These are phyloP conservation scores for Smutsia temminckii DNA, from an alignment of 2,797 vertebrate species.

Conservation along the genomic window DNA sequence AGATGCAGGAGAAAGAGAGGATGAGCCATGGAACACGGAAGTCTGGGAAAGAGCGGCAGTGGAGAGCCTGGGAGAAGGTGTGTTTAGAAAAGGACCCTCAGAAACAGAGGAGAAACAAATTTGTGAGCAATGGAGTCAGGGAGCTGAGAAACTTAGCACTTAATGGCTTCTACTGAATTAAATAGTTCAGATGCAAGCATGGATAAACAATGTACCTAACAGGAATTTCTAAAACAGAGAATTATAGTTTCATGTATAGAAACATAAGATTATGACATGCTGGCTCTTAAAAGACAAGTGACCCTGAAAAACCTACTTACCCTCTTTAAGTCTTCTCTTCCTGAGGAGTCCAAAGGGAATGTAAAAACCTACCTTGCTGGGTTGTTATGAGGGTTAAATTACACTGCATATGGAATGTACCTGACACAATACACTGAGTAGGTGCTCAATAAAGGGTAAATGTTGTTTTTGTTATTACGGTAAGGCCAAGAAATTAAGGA, in stretches of 20 bases:
- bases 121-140: background rate
- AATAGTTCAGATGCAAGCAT: too few relatives aligned
- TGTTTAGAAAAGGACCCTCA: background rate
- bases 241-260: background rate
- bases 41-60: background rate
- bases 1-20: background rate
- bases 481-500: background rate
- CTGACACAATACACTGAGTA: background rate
- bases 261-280: background rate
- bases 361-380: background rate
- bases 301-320: background rate
- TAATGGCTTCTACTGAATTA: background rate
- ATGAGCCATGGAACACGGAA: background rate
- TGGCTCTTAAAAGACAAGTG: background rate
- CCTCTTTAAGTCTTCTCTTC: background rate
- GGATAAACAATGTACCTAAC: background rate
- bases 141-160: background rate
- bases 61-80: too few relatives aligned
- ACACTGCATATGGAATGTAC: background rate
- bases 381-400: background rate
- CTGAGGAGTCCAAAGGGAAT: background rate
- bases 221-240: background rate
- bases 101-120: background rate
- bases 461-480: background rate
- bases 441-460: background rate